Conservation (phyloP, 2,888 invertebrate species). For the Acanthosepion pharaonis region DNA sequence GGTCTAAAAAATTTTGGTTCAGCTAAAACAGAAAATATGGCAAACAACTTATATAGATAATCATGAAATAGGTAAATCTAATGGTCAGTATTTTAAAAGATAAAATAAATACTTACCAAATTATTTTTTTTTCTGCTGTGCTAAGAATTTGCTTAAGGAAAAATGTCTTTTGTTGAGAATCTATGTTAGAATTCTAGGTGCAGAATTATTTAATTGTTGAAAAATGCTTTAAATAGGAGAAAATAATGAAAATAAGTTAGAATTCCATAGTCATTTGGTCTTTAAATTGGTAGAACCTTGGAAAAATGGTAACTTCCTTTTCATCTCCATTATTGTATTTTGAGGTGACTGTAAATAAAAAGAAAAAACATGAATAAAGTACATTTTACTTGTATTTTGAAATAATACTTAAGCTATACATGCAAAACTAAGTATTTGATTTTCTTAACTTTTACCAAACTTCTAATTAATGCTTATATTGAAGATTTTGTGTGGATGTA, state of each 20-base stretch:
- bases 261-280: neutral
- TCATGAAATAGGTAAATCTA: too few relatives aligned
- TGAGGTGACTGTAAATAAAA: neutral
- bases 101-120: neutral
- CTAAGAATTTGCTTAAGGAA: neutral
- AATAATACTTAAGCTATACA: too few relatives aligned
- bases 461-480: too few relatives aligned
- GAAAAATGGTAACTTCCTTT: slow-evolving; percentile 9
- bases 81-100: neutral
- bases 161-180: neutral
- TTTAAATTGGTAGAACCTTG: neutral
- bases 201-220: neutral
- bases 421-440: too few relatives aligned
- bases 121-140: neutral
- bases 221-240: neutral
- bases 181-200: neutral
- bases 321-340: neutral
- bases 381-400: too few relatives aligned
- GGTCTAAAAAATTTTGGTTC: too few relatives aligned
- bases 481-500: too few relatives aligned
- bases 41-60: too few relatives aligned
- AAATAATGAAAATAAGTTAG: neutral
- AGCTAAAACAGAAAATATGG: too few relatives aligned
- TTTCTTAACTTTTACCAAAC: too few relatives aligned
- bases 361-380: neutral